Evolutionary conservation across 1,140 invertebrate species (phyloP), one percentile per base, ranked within the genome.

Genomic region (Dendrolimus punctatus): DNA sequence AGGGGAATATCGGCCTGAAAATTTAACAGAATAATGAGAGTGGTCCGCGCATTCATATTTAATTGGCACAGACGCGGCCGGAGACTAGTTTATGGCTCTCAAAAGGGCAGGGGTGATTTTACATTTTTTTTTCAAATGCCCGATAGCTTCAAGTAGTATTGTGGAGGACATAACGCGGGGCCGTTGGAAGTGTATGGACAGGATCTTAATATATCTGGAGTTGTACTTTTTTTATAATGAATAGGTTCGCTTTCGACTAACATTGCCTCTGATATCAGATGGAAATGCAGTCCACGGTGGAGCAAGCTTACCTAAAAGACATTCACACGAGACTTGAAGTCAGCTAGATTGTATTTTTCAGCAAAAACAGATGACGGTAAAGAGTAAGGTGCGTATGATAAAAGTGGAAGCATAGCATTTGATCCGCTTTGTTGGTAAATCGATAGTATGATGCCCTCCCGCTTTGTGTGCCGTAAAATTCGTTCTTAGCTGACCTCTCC

Each of bases 51-150:
- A 83, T 83, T 64, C 74, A 83, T 83, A 83, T 83, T 83, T 83
- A 83, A 83, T 83, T 83, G 80, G 76, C 63, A 65, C 67, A 23
- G 23, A 23, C 64, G 57, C 49, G 60, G 64, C 64, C 69, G 69
- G 50, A 23, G n/a, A 55, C 58, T 76, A 70, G 64, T 80, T 83
- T 83, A 83, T 72, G 68, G 70, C 67, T 62, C 75, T 73, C 73
- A 55, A 54, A 59, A 61, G 64, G 55, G 53, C 58, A 68, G 68
- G 78, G 74, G 71, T 71, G 72, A 76, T 82, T 82, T 82, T 75
- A 77, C 71, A 69, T 68, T 74, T 76, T 73, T 76, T 74, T 82
- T 80, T 79, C 72, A 75, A 82, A 82, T 76, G 68, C 72, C 76
- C 76, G 73, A 79, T 82, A 68, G 71, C 57, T 62, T 77, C 50